Conservation (phyloP, 2,113 vertebrate genomes). For the Pseudopipra pipra region DNA sequence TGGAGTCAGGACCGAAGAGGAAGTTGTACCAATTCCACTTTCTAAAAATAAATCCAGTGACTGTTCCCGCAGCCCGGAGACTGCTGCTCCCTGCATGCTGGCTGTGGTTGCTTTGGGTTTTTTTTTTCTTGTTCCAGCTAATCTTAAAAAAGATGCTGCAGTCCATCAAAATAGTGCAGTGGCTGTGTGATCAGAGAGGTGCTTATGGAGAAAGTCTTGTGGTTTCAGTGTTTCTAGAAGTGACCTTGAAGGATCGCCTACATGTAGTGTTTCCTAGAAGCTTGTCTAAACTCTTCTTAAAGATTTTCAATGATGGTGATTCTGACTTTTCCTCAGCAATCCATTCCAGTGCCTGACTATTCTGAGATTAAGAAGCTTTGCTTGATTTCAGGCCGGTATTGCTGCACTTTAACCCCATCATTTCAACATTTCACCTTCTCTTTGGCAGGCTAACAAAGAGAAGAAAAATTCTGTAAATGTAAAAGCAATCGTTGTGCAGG, state of each 20-base stretch:
- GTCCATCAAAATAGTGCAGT: background rate
- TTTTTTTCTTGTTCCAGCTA: background rate
- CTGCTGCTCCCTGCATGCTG: background rate
- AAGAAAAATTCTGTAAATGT: background rate
- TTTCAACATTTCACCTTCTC: background rate
- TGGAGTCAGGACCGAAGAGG: background rate
- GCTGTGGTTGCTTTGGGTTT: background rate
- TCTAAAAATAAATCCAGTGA: background rate
- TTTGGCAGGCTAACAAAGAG: background rate
- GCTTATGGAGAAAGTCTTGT: background rate
- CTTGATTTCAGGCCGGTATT: background rate
- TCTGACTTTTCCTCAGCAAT: background rate
- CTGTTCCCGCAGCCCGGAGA: background rate
- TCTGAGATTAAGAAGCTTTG: background rate
- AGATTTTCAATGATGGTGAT: background rate
- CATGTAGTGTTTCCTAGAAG: background rate
- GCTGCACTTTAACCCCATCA: background rate
- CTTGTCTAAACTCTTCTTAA: background rate
- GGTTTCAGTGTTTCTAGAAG: background rate
- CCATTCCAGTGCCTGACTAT: background rate
- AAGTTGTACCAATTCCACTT: constrained; percentile 16
- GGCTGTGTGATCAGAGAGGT: background rate
- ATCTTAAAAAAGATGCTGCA: background rate
- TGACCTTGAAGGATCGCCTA: constrained; percentile 30
- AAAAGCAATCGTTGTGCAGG: background rate